These are phyloP conservation scores for Harpalus rubripes DNA, from an alignment of 2,888 invertebrate genomes.

Conservation along the genomic window DNA sequence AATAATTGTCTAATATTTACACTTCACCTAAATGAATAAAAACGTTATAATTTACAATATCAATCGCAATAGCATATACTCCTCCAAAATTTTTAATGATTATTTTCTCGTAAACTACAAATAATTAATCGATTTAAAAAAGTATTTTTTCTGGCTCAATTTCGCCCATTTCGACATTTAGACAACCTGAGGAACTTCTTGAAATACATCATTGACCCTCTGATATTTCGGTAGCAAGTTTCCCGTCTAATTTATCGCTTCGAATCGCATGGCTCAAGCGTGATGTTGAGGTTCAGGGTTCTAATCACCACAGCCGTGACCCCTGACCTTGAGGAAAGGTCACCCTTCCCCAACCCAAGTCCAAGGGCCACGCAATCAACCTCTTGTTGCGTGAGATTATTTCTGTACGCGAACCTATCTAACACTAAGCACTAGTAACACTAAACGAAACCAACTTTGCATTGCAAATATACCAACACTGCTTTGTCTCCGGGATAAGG, in stretches of 20 bases:
- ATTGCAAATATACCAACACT: conserved; percentile 17
- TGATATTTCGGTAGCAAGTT: conserved; percentile 2
- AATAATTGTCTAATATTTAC: too few species aligned
- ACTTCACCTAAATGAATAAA: too few species aligned
- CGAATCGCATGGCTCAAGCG: neutral
- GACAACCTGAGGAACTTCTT: neutral
- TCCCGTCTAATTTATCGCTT: neutral
- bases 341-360: conserved; percentile 54
- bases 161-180: too few species aligned
- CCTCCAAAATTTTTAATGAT: too few species aligned
- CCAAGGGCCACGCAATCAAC: conserved; percentile 53
- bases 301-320: conserved; percentile 11
- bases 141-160: too few species aligned
- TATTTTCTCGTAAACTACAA: too few species aligned
- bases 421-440: neutral
- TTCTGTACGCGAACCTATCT: conserved; percentile 7
- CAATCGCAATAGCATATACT: too few species aligned
- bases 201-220: neutral
- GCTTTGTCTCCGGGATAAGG: neutral
- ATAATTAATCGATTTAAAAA: too few species aligned
- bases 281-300: neutral
- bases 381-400: conserved; percentile 48
- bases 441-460: conserved; percentile 2
- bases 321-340: conserved; percentile 46
- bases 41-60: too few species aligned